Conservation (phyloP, 1,140 invertebrate species). For the Rhynchophorus ferrugineus region DNA sequence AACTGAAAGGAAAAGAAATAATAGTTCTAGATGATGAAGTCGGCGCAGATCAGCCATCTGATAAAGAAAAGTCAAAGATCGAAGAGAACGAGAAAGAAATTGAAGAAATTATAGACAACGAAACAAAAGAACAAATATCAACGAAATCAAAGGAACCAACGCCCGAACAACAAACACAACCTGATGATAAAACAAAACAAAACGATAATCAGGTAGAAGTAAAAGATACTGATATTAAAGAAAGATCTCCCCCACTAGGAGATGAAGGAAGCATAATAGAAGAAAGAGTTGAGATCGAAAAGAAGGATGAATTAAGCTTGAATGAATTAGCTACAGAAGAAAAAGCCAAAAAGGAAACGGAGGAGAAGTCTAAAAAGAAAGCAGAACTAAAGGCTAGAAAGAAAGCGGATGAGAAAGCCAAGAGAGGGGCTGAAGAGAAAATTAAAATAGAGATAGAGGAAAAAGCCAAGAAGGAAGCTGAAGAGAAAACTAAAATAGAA, state of each 20-base stretch:
- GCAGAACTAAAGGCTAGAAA: constrained; percentile 3
- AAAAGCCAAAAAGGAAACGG: not conserved
- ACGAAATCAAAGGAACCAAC: not conserved
- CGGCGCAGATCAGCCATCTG: not conserved
- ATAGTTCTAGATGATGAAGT: not conserved
- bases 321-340: not conserved
- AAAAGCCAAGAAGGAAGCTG: constrained; percentile 7
- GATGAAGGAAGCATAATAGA: constrained; percentile 1
- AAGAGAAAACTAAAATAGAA: constrained; percentile 11
- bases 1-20: constrained; percentile 10
- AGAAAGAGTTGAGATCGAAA: constrained; percentile 7
- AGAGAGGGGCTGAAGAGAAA: constrained; percentile 2
- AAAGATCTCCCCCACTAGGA: not conserved
- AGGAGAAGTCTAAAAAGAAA: not conserved
- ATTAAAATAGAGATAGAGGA: constrained; percentile 1
- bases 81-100: constrained; percentile 3
- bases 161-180: not conserved
- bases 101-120: constrained; percentile 6
- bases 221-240: constrained; percentile 4
- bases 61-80: not conserved
- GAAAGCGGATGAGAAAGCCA: constrained; percentile 3
- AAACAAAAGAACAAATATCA: not conserved
- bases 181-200: too few relatives aligned
- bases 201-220: constrained; percentile 7
- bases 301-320: not conserved